A percentile compares a stretch with the other conserved stretches of the same genome.
Evolutionary conservation across 2,797 vertebrate genomes (phyloP).

Genomic region (Notamacropus eugenii): DNA sequence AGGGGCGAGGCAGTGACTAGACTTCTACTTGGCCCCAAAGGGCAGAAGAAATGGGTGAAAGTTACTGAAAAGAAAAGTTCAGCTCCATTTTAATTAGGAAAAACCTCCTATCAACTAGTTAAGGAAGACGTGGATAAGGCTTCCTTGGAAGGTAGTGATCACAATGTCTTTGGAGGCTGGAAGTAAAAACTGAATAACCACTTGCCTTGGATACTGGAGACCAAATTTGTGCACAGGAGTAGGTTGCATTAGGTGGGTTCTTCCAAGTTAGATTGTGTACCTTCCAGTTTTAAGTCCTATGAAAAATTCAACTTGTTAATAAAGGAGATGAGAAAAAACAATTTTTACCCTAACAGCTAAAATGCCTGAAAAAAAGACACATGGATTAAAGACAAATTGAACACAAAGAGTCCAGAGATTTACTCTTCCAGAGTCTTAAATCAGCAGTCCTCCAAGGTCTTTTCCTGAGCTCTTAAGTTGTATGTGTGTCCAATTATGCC

Average conservation of each 20-base stretch:
- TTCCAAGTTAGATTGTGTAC: background rate
- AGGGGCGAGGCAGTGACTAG: too few relatives aligned
- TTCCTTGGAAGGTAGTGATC: background rate
- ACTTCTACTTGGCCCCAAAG: background rate
- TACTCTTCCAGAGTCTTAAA: background rate
- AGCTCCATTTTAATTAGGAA: background rate
- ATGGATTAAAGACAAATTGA: background rate
- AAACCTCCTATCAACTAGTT: background rate
- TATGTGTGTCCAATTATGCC: too few relatives aligned
- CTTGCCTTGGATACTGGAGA: background rate
- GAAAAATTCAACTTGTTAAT: background rate
- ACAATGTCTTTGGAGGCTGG: background rate
- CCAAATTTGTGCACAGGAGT: background rate
- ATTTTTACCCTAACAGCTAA: background rate
- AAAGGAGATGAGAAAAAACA: background rate
- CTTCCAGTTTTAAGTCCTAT: background rate
- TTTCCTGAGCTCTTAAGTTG: background rate
- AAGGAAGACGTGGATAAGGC: background rate
- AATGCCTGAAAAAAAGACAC: background rate
- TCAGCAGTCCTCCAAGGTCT: rapidly evolving
- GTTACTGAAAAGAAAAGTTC: background rate
- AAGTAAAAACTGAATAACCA: background rate
- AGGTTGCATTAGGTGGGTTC: background rate
- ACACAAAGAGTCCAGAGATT: rapidly evolving
- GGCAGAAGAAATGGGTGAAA: background rate